Base-by-base conservation (phyloP, 1,140 invertebrate species). In the Hyphantria cunea region DNA sequence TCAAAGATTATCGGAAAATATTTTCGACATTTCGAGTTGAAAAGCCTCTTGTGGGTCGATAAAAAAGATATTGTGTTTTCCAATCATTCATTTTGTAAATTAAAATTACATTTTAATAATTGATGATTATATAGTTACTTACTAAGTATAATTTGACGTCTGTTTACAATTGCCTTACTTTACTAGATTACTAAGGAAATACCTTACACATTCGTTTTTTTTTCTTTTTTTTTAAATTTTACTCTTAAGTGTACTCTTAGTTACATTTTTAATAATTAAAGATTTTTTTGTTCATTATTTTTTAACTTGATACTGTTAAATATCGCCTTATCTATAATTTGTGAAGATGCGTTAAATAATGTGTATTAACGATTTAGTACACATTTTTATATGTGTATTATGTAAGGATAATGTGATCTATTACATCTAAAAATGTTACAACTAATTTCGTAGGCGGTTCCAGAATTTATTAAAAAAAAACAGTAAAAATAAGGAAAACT, bases 401-500 rank as follows among this genome's bases (percentile, higher is more conserved):
- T 25, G 17, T 5, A 25, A 25, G 17, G 17, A 5, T 25, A 3
- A 25, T 25, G 17, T 25, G 5, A 25, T 1, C 17, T 25, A 25
- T 25, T 25, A 25, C 17, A 25, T 25, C 5, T 25, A 25, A 25
- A 25, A 25, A 25, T 3, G 17, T 3, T 25, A 25, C 5, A 25
- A 25, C 17, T 47, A 58, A 39, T n/a, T 9, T 39, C 15, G 10
- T 58, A 58, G 55, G 55, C 55, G 55, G 55, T 47, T 17, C 44
- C 31, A 12, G 37, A 17, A 58, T 14, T 10, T 7, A 17, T 44
- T 44, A 7, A 15, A 47, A 56, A 47, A 56, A 48, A 37, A 12
- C 13, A 49, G 55, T 58, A 58, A 58, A 58, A 48, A 37, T 58
- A 58, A 56, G 44, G 34, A 58, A 58, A 58, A 56, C 13, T 5